These are phyloP conservation scores for Petaurus breviceps DNA, from an alignment of 2,113 vertebrate genomes.

Conservation along the genomic window DNA sequence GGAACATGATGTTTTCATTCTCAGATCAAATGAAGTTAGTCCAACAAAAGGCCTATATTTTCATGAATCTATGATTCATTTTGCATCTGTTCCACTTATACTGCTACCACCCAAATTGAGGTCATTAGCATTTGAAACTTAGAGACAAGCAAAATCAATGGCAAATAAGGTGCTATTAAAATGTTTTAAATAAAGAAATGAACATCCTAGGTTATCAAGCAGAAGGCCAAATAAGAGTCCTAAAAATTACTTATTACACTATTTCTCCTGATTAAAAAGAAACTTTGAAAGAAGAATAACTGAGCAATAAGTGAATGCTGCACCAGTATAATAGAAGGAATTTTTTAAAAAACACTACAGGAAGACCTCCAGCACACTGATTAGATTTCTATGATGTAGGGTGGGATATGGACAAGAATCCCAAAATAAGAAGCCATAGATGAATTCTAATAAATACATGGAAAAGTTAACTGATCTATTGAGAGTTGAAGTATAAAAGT, in stretches of 20 bases:
- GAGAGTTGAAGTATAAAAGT: not conserved
- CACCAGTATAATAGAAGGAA: not conserved
- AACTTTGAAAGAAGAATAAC: not conserved
- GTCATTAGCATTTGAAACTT: not conserved
- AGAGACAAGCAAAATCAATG: not conserved
- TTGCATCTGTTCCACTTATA: too few species aligned
- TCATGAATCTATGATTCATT: not conserved
- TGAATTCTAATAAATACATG: not conserved
- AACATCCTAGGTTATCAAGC: slow-evolving; percentile 35
- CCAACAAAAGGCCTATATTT: not conserved
- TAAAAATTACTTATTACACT: slow-evolving; percentile 27
- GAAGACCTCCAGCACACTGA: not conserved
- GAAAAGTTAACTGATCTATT: not conserved
- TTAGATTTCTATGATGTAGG: not conserved
- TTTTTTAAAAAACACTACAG: not conserved
- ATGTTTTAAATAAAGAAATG: not conserved
- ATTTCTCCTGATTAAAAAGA: not conserved
- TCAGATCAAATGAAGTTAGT: not conserved
- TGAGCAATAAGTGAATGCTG: not conserved
- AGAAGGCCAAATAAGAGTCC: not conserved
- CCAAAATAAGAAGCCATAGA: not conserved
- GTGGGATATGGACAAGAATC: not conserved
- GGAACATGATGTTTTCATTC: slow-evolving; percentile 23
- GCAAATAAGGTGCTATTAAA: not conserved
- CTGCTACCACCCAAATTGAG: too few species aligned